Conservation (phyloP, 2,113 vertebrate species). For the Hipposideros armiger region DNA sequence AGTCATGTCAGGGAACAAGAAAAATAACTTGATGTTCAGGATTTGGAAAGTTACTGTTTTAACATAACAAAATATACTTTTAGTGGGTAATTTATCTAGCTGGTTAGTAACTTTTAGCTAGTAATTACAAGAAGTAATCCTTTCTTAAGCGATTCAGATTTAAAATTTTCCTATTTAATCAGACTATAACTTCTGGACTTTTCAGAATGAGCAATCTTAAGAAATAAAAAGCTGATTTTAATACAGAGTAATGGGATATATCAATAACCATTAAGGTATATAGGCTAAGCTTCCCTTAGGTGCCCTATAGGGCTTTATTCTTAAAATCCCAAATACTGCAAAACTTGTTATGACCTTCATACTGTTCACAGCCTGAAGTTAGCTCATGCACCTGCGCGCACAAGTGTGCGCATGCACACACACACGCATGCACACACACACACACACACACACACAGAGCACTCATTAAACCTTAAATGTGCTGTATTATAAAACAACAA, state of each 20-base stretch:
- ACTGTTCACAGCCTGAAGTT: conserved; percentile 76
- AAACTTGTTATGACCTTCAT: conserved; percentile 77
- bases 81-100: not conserved
- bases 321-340: conserved; percentile 78
- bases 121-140: not conserved
- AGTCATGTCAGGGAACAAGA: not conserved
- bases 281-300: conserved; percentile 85
- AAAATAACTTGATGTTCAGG: not conserved
- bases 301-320: conserved; percentile 83
- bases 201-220: conserved; percentile 65
- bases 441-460: not conserved
- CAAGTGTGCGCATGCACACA: accelerated
- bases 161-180: not conserved
- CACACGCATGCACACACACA: too few species aligned
- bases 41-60: conserved; percentile 6
- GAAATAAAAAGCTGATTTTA: conserved; percentile 69
- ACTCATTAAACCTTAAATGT: conserved; percentile 67
- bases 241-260: conserved; percentile 74
- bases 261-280: conserved; percentile 83
- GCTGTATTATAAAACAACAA: not conserved
- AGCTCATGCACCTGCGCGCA: not conserved
- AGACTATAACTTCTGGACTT: not conserved
- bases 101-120: not conserved
- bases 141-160: conserved; percentile 5
- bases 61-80: conserved; percentile 24